Conservation (phyloP, 2,113 vertebrate species). For the Heterocephalus glaber region DNA sequence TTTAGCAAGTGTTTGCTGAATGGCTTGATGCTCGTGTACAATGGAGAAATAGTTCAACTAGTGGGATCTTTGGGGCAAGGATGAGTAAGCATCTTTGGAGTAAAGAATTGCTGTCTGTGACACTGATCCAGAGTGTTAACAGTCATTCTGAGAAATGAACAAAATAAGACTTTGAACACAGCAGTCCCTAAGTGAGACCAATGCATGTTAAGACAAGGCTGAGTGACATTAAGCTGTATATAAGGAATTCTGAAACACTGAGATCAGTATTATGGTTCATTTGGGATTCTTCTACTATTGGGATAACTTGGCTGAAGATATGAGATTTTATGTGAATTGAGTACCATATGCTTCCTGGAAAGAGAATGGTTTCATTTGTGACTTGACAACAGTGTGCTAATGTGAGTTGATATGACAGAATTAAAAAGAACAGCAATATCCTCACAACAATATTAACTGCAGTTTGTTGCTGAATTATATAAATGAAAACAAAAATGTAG, state of each 20-base stretch:
- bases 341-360: background rate
- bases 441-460: background rate
- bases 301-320: background rate
- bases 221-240: background rate
- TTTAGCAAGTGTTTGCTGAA: background rate
- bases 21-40: background rate
- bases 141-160: background rate
- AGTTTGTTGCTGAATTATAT: background rate
- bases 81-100: background rate
- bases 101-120: background rate
- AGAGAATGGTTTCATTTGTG: background rate
- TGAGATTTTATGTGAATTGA: background rate
- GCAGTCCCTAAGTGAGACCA: background rate
- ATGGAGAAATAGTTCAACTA: background rate
- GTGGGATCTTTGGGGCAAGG: background rate
- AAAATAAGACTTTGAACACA: background rate
- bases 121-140: background rate
- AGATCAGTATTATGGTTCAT: background rate
- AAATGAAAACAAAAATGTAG: background rate
- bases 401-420: background rate
- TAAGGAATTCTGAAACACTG: background rate
- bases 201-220: rapidly evolving
- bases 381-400: background rate
- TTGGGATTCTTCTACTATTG: background rate
- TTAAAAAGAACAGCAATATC: background rate